Evolutionary conservation across 1,140 invertebrate genomes (phyloP).

Genomic region (Drosophila kikkawai): DNA sequence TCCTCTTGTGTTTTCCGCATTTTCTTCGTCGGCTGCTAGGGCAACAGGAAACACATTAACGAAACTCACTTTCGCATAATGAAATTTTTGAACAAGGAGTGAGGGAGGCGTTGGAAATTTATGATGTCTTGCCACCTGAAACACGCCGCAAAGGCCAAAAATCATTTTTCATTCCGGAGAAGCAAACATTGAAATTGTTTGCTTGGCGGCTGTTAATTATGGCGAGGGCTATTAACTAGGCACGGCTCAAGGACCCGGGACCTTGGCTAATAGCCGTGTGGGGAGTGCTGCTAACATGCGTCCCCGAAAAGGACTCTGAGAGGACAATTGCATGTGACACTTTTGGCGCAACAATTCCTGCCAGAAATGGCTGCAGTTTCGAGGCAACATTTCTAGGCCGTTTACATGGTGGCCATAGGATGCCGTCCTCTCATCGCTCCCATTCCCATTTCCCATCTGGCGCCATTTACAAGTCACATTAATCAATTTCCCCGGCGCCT

Average conservation of each 20-base stretch:
- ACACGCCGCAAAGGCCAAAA: conserved; percentile 48
- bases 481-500: conserved; percentile 72
- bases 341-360: conserved; percentile 70
- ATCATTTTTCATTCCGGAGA: conserved; percentile 67
- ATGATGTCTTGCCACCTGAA: conserved; percentile 62
- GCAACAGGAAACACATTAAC: conserved; percentile 66
- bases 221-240: conserved; percentile 71
- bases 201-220: conserved; percentile 73
- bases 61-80: conserved; percentile 78
- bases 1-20: conserved; percentile 12
- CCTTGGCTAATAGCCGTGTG: conserved; percentile 35
- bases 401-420: neutral
- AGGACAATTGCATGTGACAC: conserved; percentile 65
- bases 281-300: conserved; percentile 1
- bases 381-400: conserved; percentile 37
- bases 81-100: conserved; percentile 64
- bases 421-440: neutral
- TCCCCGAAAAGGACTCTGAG: neutral
- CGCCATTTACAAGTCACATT: conserved; percentile 79
- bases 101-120: conserved; percentile 52
- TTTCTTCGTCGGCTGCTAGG: neutral
- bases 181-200: conserved; percentile 61
- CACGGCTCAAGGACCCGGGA: conserved; percentile 44
- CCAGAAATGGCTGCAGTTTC: conserved; percentile 62
- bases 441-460: conserved; percentile 38